These are phyloP conservation scores for Lontra canadensis DNA, from an alignment of 2,113 vertebrate species.

Conservation along the genomic window DNA sequence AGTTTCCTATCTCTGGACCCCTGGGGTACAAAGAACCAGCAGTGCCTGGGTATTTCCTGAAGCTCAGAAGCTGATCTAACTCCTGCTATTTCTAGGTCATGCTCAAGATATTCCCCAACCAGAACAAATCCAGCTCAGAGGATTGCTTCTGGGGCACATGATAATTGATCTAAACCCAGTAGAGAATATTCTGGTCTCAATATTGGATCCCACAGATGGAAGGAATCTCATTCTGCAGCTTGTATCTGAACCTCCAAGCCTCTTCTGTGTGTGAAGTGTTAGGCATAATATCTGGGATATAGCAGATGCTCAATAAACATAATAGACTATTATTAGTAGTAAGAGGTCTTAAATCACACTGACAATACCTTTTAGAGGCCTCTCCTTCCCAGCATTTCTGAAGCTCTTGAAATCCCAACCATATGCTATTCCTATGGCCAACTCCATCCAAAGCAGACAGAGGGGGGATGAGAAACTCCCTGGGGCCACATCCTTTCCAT, in stretches of 20 bases:
- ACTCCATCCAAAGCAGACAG: background rate
- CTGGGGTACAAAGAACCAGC: background rate
- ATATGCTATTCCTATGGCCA: background rate
- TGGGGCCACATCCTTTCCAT: background rate
- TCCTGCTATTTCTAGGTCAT: background rate
- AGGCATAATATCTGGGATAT: background rate
- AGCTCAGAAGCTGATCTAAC: background rate
- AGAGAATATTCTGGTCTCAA: background rate
- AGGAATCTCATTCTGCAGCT: background rate
- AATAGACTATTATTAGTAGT: background rate
- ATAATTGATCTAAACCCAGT: background rate
- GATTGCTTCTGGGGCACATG: background rate
- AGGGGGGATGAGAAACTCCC: background rate
- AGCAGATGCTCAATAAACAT: constrained; percentile 35
- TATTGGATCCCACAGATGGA: background rate
- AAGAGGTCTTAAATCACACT: background rate
- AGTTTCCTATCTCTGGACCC: background rate
- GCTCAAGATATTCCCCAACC: background rate
- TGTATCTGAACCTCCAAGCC: background rate
- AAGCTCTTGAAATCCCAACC: constrained; percentile 43
- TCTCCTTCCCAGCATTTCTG: background rate
- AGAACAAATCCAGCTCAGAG: background rate
- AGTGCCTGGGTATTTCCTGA: background rate
- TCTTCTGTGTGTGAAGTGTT: background rate
- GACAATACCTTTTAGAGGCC: background rate